Conservation (phyloP, 2,113 vertebrate genomes). For the Grantiella picta region DNA sequence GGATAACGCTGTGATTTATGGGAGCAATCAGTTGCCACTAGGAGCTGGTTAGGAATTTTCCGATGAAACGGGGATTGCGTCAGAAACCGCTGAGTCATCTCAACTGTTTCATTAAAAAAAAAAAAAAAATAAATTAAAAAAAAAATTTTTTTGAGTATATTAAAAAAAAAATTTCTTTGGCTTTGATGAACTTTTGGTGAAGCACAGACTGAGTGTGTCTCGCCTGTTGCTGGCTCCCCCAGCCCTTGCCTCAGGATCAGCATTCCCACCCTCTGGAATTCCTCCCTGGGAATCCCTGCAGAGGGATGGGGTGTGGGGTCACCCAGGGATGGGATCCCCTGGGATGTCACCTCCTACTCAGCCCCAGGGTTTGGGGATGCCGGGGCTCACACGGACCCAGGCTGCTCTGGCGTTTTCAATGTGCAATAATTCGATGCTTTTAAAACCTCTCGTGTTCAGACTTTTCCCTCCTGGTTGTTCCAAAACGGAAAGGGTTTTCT, state of each 20-base stretch:
- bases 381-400: accelerated
- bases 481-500: slow-evolving; percentile 65
- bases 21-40: slow-evolving; percentile 48
- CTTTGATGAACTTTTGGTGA: slow-evolving; percentile 42
- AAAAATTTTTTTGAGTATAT: not conserved
- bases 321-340: not conserved
- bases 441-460: slow-evolving; percentile 57
- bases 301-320: accelerated
- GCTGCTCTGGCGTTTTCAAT: not conserved
- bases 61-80: slow-evolving; percentile 59
- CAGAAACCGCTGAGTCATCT: slow-evolving; percentile 67
- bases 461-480: slow-evolving; percentile 55
- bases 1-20: slow-evolving; percentile 61
- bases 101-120: slow-evolving; percentile 21
- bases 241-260: not conserved
- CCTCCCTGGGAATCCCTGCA: not conserved
- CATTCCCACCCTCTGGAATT: not conserved
- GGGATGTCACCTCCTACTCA: not conserved
- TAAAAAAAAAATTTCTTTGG: not conserved
- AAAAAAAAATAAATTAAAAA: not conserved
- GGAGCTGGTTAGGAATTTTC: slow-evolving; percentile 65
- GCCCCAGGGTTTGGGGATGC: not conserved
- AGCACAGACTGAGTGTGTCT: not conserved
- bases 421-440: slow-evolving; percentile 48
- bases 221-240: not conserved